Evolutionary conservation across 2,113 vertebrate species (phyloP).

Genomic region (Rhadina sibilatrix): DNA sequence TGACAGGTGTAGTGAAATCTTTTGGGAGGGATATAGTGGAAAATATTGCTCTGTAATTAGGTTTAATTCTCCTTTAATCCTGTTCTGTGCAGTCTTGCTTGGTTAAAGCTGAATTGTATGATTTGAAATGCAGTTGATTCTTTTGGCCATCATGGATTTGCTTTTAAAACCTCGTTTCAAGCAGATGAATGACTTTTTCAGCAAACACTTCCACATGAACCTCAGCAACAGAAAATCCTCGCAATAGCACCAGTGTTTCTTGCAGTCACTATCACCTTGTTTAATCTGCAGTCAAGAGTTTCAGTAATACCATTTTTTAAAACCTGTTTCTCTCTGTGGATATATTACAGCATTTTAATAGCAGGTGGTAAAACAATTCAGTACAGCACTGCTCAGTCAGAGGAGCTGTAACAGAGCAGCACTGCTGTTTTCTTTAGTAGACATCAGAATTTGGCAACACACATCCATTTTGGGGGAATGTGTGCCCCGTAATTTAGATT

Average conservation of each 20-base stretch:
- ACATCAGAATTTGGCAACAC: neutral
- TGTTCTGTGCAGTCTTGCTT: neutral
- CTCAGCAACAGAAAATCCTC: neutral
- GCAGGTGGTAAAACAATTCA: neutral
- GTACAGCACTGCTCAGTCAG: neutral
- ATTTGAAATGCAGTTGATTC: neutral
- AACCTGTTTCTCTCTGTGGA: neutral
- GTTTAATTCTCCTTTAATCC: neutral
- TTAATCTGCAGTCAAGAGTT: neutral
- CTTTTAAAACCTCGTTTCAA: neutral
- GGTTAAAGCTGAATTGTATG: neutral
- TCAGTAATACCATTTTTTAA: neutral
- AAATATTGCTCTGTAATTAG: neutral
- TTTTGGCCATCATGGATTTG: neutral
- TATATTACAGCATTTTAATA: neutral
- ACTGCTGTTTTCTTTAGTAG: neutral
- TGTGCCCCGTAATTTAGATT: neutral
- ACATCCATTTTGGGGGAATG: neutral
- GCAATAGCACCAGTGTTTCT: neutral
- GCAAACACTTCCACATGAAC: neutral
- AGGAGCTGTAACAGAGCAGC: neutral
- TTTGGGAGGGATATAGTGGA: neutral
- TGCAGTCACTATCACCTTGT: neutral
- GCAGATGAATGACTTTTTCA: neutral
- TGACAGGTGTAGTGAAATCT: neutral